phyloP scores from a whole-genome alignment of 2,797 vertebrate genomes.

The Sebastes paucispinis region DNA sequence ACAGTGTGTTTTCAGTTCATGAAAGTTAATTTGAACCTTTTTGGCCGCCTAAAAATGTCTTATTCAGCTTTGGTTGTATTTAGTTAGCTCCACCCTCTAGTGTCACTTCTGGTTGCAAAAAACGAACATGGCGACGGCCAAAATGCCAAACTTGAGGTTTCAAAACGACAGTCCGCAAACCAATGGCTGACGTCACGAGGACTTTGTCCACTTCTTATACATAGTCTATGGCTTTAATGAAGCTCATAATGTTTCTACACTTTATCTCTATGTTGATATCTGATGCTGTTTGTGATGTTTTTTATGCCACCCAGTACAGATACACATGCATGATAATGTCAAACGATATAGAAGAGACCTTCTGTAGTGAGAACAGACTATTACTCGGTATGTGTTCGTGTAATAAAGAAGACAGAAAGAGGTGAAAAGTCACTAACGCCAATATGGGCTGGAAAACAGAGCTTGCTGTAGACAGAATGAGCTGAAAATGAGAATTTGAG shows the following conservation, averaged over 20 bases:
- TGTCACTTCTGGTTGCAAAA: too few species aligned
- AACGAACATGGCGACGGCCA: too few species aligned
- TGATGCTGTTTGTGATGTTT: background rate
- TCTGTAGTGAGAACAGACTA: background rate
- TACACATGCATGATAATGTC: background rate
- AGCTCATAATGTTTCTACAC: background rate
- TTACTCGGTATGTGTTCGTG: background rate
- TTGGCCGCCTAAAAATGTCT: too few species aligned
- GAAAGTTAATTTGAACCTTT: too few species aligned
- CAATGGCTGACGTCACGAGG: too few species aligned
- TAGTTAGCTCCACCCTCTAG: too few species aligned
- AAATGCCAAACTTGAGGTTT: too few species aligned
- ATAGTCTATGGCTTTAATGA: background rate
- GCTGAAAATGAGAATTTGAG: slow-evolving; percentile 45
- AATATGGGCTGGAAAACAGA: slow-evolving; percentile 19
- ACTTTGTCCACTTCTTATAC: too few species aligned
- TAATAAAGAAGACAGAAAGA: slow-evolving; percentile 6
- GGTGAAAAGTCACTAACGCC: slow-evolving; percentile 50
- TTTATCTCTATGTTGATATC: background rate
- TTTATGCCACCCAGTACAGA: background rate
- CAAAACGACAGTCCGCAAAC: too few species aligned
- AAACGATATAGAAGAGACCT: background rate
- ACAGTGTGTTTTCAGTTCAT: too few species aligned
- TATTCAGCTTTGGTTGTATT: too few species aligned
- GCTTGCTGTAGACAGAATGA: slow-evolving; percentile 18